Conservation (phyloP, 2,888 invertebrate species). For the Epinotia demarniana region DNA sequence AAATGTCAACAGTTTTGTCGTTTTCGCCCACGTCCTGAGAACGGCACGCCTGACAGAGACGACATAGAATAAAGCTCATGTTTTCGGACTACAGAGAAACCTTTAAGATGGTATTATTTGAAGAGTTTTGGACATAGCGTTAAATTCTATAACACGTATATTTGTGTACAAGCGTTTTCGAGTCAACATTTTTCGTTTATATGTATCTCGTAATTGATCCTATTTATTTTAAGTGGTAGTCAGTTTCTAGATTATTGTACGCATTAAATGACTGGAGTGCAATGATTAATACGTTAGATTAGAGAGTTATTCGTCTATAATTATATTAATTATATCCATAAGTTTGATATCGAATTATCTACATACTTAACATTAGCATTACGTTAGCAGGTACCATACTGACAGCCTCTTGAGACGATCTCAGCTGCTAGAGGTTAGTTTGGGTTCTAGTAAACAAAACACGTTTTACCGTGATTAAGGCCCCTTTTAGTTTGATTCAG, state of each 20-base stretch:
- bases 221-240: too few species aligned
- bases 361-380: background rate
- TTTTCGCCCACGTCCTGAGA: background rate
- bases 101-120: slow-evolving; percentile 7
- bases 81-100: background rate
- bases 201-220: too few species aligned
- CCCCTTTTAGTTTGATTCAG: slow-evolving; percentile 3
- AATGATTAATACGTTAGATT: too few species aligned
- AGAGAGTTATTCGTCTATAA: too few species aligned
- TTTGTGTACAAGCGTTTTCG: background rate
- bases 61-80: background rate
- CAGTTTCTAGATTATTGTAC: too few species aligned
- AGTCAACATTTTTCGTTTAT: too few species aligned
- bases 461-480: slow-evolving; percentile 12
- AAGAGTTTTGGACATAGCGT: slow-evolving; percentile 6
- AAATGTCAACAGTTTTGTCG: background rate
- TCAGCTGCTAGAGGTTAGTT: background rate
- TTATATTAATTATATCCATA: background rate
- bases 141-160: background rate
- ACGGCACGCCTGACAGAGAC: slow-evolving; percentile 1
- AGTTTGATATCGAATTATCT: background rate
- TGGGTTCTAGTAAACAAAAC: slow-evolving; percentile 3
- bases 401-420: background rate
- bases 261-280: too few species aligned
- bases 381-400: background rate